These are phyloP conservation scores for Tachina lurida DNA, from an alignment of 2,888 invertebrate genomes.

Conservation along the genomic window DNA sequence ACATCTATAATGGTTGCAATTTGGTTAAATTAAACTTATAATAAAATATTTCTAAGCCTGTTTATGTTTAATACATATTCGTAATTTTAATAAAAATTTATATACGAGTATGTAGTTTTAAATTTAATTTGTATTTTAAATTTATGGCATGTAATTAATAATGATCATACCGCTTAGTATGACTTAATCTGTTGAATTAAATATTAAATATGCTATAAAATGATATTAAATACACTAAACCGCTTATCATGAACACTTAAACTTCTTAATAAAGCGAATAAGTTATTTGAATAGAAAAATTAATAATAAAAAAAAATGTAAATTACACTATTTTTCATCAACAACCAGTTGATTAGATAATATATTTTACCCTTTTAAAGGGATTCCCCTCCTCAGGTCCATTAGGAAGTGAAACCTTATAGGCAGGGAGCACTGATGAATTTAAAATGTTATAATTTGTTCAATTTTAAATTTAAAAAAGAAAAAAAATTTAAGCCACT, in stretches of 20 bases:
- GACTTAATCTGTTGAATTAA: slow-evolving; percentile 10
- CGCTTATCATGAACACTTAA: not conserved
- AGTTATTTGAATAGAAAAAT: no score
- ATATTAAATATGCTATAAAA: not conserved
- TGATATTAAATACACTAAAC: not conserved
- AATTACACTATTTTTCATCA: no score
- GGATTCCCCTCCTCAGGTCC: no score
- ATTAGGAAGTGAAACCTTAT: no score
- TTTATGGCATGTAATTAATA: slow-evolving; percentile 38
- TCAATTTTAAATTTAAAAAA: no score
- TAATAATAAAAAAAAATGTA: no score
- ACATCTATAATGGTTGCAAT: slow-evolving; percentile 23
- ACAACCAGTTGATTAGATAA: no score
- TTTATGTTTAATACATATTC: not conserved
- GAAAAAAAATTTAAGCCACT: no score
- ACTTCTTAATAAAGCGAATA: not conserved
- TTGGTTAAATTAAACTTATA: slow-evolving; percentile 25
- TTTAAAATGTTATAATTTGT: no score
- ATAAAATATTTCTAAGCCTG: slow-evolving; percentile 1
- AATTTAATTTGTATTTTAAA: slow-evolving; percentile 14
- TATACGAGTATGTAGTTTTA: not conserved
- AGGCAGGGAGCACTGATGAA: no score
- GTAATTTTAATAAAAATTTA: not conserved
- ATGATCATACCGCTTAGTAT: slow-evolving; percentile 32
- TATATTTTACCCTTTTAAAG: no score